Percentiles rank a stretch among this genome's conserved stretches.
Conservation (phyloP, 2,113 vertebrate genomes). For the Fregata magnificens region DNA sequence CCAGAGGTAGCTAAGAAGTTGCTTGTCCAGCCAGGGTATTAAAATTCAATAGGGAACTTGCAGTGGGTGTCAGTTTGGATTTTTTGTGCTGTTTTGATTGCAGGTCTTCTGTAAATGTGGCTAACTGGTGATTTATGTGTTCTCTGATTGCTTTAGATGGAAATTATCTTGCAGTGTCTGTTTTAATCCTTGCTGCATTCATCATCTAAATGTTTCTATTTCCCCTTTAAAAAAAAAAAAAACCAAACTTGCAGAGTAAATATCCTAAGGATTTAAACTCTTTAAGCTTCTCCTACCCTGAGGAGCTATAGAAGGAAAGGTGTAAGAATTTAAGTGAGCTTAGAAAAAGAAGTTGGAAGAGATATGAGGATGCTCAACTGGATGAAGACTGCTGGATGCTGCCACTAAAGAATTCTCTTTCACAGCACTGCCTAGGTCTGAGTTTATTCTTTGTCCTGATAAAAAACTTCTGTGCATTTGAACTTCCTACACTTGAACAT, state of each 20-base stretch:
- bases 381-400: background rate
- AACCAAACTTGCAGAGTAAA: background rate
- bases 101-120: background rate
- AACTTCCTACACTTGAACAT: background rate
- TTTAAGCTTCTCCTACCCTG: background rate
- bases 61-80: background rate
- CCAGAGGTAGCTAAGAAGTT: background rate
- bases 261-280: background rate
- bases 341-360: background rate
- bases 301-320: background rate
- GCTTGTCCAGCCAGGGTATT: background rate
- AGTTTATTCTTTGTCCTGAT: background rate
- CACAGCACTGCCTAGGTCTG: background rate
- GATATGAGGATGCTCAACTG: background rate
- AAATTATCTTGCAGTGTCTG: background rate
- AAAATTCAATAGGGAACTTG: background rate
- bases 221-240: background rate
- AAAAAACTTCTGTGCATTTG: background rate
- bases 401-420: background rate
- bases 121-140: background rate
- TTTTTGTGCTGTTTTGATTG: background rate
- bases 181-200: slow-evolving; percentile 9
- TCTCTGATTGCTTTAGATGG: background rate
- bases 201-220: slow-evolving; percentile 5
- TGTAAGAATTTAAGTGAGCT: background rate